Base-by-base conservation (phyloP, 2,888 invertebrate species). In the Odontocerum albicorne region DNA sequence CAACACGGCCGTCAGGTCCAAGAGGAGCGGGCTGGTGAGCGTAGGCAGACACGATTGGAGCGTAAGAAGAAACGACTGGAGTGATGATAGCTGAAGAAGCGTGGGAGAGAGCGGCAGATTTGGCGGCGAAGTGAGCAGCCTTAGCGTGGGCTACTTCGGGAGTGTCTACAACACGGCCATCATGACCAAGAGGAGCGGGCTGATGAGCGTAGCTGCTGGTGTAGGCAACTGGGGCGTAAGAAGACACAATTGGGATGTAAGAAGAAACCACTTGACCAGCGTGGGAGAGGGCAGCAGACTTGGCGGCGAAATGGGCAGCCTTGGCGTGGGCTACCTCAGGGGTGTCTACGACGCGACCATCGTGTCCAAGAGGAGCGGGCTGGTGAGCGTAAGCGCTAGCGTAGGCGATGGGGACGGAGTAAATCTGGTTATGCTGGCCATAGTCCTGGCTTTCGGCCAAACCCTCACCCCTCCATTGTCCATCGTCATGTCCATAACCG, bases 291-390 rank as follows among this genome's bases (percentile, higher is more conserved):
- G 59, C 59, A 10, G 51, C 52, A 60, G 74, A 72, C 36, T 81
- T 75, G 45, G 82, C 82, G 45, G 81, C 73, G 56, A 82, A 74
- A 69, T 84, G 83, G 44, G 79, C 76, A 53, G 81, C 79, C 64
- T 79, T 79, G 35, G 83, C 83, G 60, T 79, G 80, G 59, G 82
- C 81, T 27, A 84, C 83, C 68, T 83, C 83, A 59, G 81, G 82
- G 43, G 81, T 82, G 69, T 82, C 83, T 64, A 81, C 74, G 66
- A 83, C 82, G 68, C 77, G 75, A 21, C 78, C 78, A 64, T 78
- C 77, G 57, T 80, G 81, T 19, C 81, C 79, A 22, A 51, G 16
- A 4, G 51, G 51, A 16, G 51, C 43, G 3, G 51, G 43, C 17
- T 44, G 43, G 15, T 51, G 36, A 35, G 51, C 51, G 36, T 51